These are phyloP conservation scores for Condylura cristata DNA, from an alignment of 2,113 vertebrate genomes.

Conservation along the genomic window DNA sequence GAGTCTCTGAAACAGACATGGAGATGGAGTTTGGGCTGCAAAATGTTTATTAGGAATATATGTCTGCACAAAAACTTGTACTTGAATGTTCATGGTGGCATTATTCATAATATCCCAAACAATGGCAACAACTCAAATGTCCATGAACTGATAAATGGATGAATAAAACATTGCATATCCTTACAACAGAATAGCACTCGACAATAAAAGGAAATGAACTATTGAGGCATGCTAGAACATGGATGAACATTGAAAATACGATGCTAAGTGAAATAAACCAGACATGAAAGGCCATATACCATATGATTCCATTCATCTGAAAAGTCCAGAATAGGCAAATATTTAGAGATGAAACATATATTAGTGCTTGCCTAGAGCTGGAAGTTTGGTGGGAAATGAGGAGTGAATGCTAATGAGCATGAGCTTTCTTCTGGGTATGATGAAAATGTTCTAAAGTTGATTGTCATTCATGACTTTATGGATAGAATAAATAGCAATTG, in stretches of 20 bases:
- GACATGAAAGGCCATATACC: neutral
- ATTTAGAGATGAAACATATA: neutral
- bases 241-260: neutral
- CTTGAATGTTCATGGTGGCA: neutral
- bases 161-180: neutral
- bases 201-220: neutral
- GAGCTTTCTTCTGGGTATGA: neutral
- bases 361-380: neutral
- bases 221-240: neutral
- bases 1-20: neutral
- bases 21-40: neutral
- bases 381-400: neutral
- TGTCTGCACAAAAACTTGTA: neutral
- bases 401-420: neutral
- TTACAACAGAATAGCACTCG: neutral
- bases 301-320: neutral
- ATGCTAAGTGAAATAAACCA: neutral
- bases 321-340: neutral
- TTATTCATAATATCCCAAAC: neutral
- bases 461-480: neutral
- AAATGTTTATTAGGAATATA: slow-evolving; percentile 33
- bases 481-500: neutral
- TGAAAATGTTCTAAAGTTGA: neutral
- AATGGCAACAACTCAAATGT: neutral
- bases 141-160: neutral